phyloP scores from a whole-genome alignment of 1,140 invertebrate species.

The Heliconius nattereri region DNA sequence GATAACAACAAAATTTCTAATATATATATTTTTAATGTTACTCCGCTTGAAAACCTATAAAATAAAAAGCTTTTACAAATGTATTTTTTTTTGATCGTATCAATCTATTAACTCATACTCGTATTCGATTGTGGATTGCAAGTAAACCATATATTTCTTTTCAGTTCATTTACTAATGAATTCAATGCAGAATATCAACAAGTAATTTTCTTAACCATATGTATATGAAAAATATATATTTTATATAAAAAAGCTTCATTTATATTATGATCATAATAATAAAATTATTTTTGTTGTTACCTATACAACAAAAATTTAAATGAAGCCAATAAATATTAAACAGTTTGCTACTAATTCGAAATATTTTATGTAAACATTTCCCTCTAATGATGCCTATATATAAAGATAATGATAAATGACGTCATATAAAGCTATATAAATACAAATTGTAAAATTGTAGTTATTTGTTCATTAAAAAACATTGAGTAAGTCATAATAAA shows the following conservation, averaged over 20 bases:
- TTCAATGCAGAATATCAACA: no score
- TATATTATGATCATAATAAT: no score
- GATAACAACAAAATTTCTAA: slow-evolving; percentile 13
- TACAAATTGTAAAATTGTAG: slow-evolving; percentile 8
- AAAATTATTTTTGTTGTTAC: neutral
- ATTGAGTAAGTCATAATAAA: slow-evolving; percentile 11
- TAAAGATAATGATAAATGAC: slow-evolving; percentile 7
- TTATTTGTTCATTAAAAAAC: neutral
- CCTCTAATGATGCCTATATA: neutral
- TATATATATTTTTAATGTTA: neutral
- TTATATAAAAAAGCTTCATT: no score
- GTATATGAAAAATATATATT: no score
- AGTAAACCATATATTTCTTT: no score
- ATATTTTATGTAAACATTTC: neutral
- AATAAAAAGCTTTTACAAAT: no score
- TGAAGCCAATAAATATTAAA: neutral
- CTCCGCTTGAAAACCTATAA: no score
- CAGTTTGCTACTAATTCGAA: neutral
- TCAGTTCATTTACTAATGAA: no score
- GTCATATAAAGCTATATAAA: slow-evolving; percentile 5
- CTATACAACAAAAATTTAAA: neutral
- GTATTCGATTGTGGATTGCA: no score
- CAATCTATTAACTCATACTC: no score
- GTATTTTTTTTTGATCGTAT: no score
- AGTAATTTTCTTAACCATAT: no score